Conservation (phyloP, 2,113 vertebrate genomes). For the Odontophorus gujanensis region DNA sequence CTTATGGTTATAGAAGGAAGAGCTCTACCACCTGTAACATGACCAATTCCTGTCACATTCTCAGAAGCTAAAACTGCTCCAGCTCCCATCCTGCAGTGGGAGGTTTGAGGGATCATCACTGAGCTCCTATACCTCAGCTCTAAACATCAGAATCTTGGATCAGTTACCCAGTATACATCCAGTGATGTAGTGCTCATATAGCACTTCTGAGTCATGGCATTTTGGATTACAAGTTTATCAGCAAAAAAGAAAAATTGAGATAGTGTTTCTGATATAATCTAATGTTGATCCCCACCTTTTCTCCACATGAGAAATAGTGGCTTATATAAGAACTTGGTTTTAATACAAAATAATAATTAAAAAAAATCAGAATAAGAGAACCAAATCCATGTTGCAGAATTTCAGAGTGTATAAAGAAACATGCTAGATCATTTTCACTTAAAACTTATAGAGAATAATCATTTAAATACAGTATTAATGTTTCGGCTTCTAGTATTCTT, state of each 20-base stretch:
- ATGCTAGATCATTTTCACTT: not conserved
- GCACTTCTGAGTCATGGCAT: not conserved
- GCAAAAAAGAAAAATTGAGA: not conserved
- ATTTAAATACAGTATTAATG: not conserved
- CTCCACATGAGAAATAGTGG: rapidly evolving
- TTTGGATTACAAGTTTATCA: not conserved
- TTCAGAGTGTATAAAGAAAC: not conserved
- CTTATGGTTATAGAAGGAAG: not conserved
- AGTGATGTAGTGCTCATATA: not conserved
- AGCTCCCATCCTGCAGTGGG: not conserved
- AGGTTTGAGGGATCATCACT: not conserved
- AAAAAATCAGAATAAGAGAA: not conserved
- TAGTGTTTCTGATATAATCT: not conserved
- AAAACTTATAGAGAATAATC: rapidly evolving
- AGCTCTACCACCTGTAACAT: not conserved
- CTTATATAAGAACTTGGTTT: not conserved
- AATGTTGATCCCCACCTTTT: not conserved
- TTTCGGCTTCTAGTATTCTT: not conserved
- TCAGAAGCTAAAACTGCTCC: rapidly evolving
- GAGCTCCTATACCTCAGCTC: rapidly evolving
- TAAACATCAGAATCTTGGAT: not conserved
- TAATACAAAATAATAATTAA: not conserved
- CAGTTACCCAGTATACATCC: not conserved
- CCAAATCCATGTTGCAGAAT: not conserved
- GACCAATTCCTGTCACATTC: not conserved